Evolutionary conservation across 1,140 invertebrate species (phyloP).

Genomic region (Eufriesea mexicana): DNA sequence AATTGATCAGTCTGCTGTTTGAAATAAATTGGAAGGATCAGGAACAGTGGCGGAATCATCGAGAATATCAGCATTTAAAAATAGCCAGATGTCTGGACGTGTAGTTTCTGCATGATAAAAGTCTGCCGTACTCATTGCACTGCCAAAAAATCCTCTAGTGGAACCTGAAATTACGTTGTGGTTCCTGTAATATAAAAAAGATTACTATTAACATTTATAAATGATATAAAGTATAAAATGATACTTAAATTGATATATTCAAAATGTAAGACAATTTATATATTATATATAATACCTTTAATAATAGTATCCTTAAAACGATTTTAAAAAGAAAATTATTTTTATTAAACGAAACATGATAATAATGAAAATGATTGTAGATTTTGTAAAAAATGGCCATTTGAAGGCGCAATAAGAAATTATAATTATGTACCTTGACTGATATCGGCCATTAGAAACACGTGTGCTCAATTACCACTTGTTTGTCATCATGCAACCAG

Average conservation of each 20-base stretch:
- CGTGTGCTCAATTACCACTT: background rate
- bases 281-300: too few species aligned
- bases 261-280: too few species aligned
- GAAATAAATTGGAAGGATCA: background rate
- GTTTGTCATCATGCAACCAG: background rate
- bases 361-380: too few species aligned
- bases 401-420: background rate
- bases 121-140: background rate
- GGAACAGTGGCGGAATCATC: background rate
- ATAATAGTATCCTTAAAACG: too few species aligned
- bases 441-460: background rate
- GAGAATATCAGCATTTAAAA: slow-evolving; percentile 17
- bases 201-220: background rate
- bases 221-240: background rate
- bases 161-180: slow-evolving; percentile 2
- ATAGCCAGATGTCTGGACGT: slow-evolving; percentile 30
- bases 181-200: too few species aligned
- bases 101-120: slow-evolving; percentile 22
- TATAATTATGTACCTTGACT: background rate
- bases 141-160: slow-evolving; percentile 18
- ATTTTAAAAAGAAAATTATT: too few species aligned
- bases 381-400: too few species aligned
- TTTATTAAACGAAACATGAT: too few species aligned
- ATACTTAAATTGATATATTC: too few species aligned
- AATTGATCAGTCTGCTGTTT: background rate